Evolutionary conservation across 2,888 invertebrate species (phyloP).

Genomic region (Himalopsyche anomala): DNA sequence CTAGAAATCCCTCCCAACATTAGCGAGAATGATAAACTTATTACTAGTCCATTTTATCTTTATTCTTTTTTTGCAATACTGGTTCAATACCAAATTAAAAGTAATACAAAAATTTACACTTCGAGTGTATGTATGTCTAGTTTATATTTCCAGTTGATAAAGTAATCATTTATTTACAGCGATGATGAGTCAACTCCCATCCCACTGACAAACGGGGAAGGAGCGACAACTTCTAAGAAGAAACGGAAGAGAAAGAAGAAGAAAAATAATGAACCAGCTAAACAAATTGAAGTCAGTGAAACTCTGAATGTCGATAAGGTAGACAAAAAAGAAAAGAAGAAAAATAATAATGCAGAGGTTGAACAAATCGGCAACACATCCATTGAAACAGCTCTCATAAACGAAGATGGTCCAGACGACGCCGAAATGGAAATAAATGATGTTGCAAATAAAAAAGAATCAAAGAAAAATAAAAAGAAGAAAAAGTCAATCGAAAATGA

Average conservation of each 20-base stretch:
- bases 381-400: neutral
- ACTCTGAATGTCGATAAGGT: neutral
- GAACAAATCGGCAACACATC: neutral
- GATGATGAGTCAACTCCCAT: slow-evolving; percentile 52
- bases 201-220: slow-evolving; percentile 44
- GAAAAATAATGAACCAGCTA: slow-evolving; percentile 43
- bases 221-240: slow-evolving; percentile 48
- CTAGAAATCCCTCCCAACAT: too few relatives aligned
- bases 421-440: neutral
- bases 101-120: too few relatives aligned
- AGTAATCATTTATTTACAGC: slow-evolving; percentile 49
- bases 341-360: slow-evolving; percentile 35
- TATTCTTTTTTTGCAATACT: too few relatives aligned
- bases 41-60: too few relatives aligned
- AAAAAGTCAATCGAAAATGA: slow-evolving; percentile 52
- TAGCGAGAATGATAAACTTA: too few relatives aligned
- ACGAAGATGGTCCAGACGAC: neutral
- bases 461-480: slow-evolving; percentile 55
- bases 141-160: neutral
- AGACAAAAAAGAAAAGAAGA: slow-evolving; percentile 71
- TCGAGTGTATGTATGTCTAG: neutral
- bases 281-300: neutral
- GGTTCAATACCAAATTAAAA: too few relatives aligned
- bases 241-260: slow-evolving; percentile 57
- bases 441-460: neutral